Percentiles rank a stretch among this genome's conserved stretches.
Evolutionary conservation across 2,797 vertebrate species (phyloP).

Genomic region (Anguilla anguilla): DNA sequence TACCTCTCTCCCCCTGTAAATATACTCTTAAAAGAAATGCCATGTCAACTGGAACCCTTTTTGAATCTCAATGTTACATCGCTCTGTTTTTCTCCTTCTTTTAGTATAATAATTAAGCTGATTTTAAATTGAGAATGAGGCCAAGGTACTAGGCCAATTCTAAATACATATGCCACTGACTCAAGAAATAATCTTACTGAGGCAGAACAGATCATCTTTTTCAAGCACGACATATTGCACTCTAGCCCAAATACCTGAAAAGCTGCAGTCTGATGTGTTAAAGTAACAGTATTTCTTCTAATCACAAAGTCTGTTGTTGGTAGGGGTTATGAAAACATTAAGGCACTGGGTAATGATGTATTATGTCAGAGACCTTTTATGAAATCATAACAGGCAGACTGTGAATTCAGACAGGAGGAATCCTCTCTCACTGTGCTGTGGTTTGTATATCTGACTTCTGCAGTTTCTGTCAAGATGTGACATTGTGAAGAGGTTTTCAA

Average conservation of each 20-base stretch:
- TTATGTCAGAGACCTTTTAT: constrained; percentile 16
- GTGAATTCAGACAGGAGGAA: not conserved
- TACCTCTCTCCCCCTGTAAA: not conserved
- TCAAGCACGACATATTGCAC: constrained; percentile 71
- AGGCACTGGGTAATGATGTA: constrained; percentile 18
- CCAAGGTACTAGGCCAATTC: constrained; percentile 55
- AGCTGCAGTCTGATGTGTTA: constrained; percentile 61
- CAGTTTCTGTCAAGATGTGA: not conserved
- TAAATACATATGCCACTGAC: constrained; percentile 64
- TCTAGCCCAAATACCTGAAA: constrained; percentile 57
- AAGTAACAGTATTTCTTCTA: constrained; percentile 60
- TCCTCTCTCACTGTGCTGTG: not conserved
- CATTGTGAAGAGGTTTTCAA: not conserved
- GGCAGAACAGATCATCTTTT: constrained; percentile 60
- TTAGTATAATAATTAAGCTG: not conserved
- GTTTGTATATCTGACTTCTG: not conserved
- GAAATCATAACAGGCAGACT: constrained; percentile 19
- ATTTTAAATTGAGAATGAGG: constrained; percentile 54
- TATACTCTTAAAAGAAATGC: not conserved
- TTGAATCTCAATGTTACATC: constrained; percentile 33
- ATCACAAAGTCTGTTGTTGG: constrained; percentile 33
- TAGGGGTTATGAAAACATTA: constrained; percentile 25
- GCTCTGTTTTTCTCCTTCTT: not conserved
- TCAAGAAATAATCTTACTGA: constrained; percentile 62
- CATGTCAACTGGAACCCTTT: not conserved